Conservation (phyloP, 2,888 invertebrate genomes). For the Chymomyza procnemis region DNA sequence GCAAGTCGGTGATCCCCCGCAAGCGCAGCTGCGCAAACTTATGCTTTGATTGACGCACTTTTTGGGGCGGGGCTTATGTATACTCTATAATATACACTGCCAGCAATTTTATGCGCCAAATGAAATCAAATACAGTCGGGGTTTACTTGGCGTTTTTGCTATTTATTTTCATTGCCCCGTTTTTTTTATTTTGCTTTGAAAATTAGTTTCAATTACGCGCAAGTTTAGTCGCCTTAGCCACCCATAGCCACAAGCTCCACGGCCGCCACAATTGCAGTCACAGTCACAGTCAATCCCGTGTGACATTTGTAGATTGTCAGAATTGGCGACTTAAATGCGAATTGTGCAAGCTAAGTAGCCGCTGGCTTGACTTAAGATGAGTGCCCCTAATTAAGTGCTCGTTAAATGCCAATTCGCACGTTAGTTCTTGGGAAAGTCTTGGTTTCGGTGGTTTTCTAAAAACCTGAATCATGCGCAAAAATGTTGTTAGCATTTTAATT, state of each 20-base stretch:
- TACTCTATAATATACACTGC: background rate
- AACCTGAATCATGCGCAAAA: background rate
- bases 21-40: background rate
- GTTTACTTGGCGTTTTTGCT: background rate
- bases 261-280: slow-evolving; percentile 26
- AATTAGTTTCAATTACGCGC: slow-evolving; percentile 67
- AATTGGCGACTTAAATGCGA: background rate
- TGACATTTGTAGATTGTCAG: background rate
- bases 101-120: slow-evolving; percentile 17
- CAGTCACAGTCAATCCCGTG: slow-evolving; percentile 13
- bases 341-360: slow-evolving; percentile 33
- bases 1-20: background rate
- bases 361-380: background rate
- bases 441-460: background rate
- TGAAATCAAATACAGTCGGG: slow-evolving; percentile 35
- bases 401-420: slow-evolving; percentile 7
- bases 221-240: slow-evolving; percentile 3
- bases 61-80: background rate
- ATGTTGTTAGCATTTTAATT: background rate
- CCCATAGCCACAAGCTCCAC: slow-evolving; percentile 6
- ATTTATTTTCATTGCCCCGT: background rate
- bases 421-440: background rate
- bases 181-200: slow-evolving; percentile 49
- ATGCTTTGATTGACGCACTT: background rate
- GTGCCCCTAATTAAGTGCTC: slow-evolving; percentile 8